Base-by-base conservation (phyloP, 2,797 vertebrate species). In the Megaceryle alcyon region DNA sequence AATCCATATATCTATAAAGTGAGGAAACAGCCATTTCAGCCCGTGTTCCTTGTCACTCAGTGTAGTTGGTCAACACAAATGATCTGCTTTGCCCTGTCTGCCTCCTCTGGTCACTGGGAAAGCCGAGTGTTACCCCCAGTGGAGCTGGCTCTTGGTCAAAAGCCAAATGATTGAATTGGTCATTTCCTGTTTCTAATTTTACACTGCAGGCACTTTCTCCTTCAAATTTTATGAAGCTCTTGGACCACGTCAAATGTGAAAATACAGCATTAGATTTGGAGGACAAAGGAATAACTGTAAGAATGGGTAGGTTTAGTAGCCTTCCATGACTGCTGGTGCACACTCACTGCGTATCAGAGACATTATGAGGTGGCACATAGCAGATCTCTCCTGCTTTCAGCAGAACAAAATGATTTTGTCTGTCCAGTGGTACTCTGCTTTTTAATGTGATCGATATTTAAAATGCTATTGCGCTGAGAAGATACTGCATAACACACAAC, bases 161-260 rank as follows among this genome's bases (percentile, higher is more conserved):
- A 82, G 76, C 73, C 95, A 96, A 92, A 82, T 22, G 56, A 94
- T 16, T 86, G 87, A 97, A 92, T 88, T 68, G 91, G 54, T 82
- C 41, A 61, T 92, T 96, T 97, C 92, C 66, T 95, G 92, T 94
- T 97, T 95, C 89, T 92, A 88, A 86, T 94, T 95, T 96, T 78
- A 79, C 46, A 82, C 76, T 59, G 46, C 26, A 28, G 87, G 85
- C 66, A 90, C 80, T 71, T 92, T 83, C 71, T 56, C 44, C 56
- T 61, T 83, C 9, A 37, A 73, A 76, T 80, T 90, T 70, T 51
- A 83, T 19, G 65, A 88, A 85, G 61, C 31, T 87, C 80, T 79
- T 21, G 28, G 66, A 57, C n/a, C 5, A 43, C 22, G 31, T 82
- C 41, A 79, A 64, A 66, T 29, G 66, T 1, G 9, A 79, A 89